Evolutionary conservation across 2,888 invertebrate genomes (phyloP), one percentile per base, ranked within the genome.

Genomic region (Metalampra italica): DNA sequence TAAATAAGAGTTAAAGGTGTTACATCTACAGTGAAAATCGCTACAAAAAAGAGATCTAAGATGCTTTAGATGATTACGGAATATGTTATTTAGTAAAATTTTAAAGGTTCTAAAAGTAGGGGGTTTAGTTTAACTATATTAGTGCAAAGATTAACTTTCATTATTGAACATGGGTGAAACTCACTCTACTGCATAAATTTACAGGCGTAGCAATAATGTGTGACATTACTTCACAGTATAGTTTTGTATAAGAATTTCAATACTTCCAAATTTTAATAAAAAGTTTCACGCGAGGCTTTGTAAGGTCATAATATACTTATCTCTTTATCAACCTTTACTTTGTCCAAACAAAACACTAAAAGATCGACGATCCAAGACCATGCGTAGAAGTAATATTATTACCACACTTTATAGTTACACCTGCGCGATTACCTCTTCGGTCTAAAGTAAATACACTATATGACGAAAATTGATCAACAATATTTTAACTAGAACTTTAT

Each of bases 1-100:
- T 50, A 54, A 49, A 36, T 41, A 34, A 30, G 9, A 47, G 49
- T 55, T 46, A 53, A 40, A 50, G 52, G 43, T 45, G 52, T 56
- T 55, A 22, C n/a, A 57, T 56, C 59, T 61, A 59, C 57, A 55
- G 53, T 56, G 55, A 45, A 42, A 34, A 44, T 45, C 45, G 55
- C 54, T 56, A 55, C 53, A 51, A 50, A 52, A 47, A 41, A 43
- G 36, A n/a, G 5, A 22, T 37, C 13, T 22, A 45, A 45, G 38
- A 49, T 48, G 45, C 43, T 38, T 30, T 29, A 47, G 34, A 53
- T 50, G 50, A 45, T 22, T 11, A 40, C 3, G 44, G 46, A 46
- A 40, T 37, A 50, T 41, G 41, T 46, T 40, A 50, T 46, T 48
- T 48, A 46, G 32, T 46, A 43, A 39, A 15, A 43, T 45, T 51